Evolutionary conservation across 2,113 vertebrate species (phyloP), one percentile per base, ranked within the genome.

Genomic region (Lucifuga dentata): DNA sequence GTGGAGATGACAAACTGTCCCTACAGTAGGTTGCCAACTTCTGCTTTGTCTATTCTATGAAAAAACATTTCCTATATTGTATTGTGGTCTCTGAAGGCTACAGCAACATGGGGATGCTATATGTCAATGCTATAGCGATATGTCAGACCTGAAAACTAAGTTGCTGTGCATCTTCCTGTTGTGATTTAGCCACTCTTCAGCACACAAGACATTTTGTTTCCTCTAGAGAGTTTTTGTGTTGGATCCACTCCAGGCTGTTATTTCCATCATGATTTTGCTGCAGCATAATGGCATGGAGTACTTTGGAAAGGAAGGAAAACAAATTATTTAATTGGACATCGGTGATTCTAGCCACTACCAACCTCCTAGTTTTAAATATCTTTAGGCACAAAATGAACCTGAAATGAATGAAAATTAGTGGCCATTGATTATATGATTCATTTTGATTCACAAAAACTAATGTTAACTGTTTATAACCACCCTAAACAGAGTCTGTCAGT

Each of bases 101-200:
- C n/a, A 11, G n/a, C 16, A n/a, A n/a, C n/a, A n/a, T n/a, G n/a
- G n/a, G n/a, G n/a, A n/a, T n/a, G n/a, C n/a, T n/a, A n/a, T n/a
- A n/a, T n/a, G n/a, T n/a, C n/a, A n/a, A n/a, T n/a, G n/a, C n/a
- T n/a, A n/a, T n/a, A n/a, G n/a, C n/a, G n/a, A 55, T 68, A 39
- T 9, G n/a, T 48, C 17, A 35, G 21, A 21, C 23, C 24, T 46
- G 29, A 36, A 44, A 29, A 41, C 38, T 63, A 51, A n/a, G 23
- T 16, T 29, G 15, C 61, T 45, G 13, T 40, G 50, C 35, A 70
- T 41, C 64, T 7, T 68, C 43, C 24, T 23, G 61, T 32, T 67
- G 40, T 45, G 40, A 32, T 10, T 8, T 16, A 49, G 11, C 41
- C 8, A 10, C 49, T 53, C 36, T 58, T 50, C 13, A 49, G 39